Evolutionary conservation across 2,113 vertebrate genomes (phyloP).

Genomic region (Sus scrofa): DNA sequence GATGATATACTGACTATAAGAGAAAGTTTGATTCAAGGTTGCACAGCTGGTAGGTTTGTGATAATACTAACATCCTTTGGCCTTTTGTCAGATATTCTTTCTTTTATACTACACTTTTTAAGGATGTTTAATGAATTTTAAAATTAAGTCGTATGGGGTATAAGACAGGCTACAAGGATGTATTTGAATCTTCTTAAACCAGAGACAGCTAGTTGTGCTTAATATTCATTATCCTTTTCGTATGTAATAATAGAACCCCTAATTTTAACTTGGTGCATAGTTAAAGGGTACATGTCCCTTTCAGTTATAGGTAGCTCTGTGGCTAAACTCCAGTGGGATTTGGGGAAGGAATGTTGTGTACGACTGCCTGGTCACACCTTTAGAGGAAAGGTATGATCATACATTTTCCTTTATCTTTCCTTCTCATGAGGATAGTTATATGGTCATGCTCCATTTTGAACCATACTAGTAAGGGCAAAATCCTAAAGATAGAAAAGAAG

Average conservation of each 20-base stretch:
- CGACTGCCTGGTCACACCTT: not conserved
- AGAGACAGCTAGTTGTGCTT: not conserved
- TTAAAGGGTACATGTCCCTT: not conserved
- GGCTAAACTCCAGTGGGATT: not conserved
- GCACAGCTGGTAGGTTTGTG: not conserved
- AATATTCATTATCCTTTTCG: not conserved
- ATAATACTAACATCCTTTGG: not conserved
- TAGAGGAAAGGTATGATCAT: not conserved
- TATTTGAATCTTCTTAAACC: slow-evolving; percentile 23
- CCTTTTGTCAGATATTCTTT: not conserved
- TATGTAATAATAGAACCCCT: not conserved
- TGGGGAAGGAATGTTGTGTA: not conserved
- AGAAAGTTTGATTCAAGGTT: not conserved
- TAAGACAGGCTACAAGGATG: not conserved
- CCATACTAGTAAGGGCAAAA: not conserved
- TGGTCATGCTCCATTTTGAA: not conserved
- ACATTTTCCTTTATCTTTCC: not conserved
- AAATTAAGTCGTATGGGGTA: not conserved
- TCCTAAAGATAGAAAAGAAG: not conserved
- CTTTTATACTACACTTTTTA: not conserved
- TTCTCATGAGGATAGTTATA: not conserved
- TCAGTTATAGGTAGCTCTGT: not conserved
- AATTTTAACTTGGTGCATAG: slow-evolving; percentile 37
- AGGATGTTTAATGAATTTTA: not conserved
- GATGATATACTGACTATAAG: not conserved